Base-by-base conservation (phyloP, 2,888 invertebrate genomes). In the Ethmia dodecea region DNA sequence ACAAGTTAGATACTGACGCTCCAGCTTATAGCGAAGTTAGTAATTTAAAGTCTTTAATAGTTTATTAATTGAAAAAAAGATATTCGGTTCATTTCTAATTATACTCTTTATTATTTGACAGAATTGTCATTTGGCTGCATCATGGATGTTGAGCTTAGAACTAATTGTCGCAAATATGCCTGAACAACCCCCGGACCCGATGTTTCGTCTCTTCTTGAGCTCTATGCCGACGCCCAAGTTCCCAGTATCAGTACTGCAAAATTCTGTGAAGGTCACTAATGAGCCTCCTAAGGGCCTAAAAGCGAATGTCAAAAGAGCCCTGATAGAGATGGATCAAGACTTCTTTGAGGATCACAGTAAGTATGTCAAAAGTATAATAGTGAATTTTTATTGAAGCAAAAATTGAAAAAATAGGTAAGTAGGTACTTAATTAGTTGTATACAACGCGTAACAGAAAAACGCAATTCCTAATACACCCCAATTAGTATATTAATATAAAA, bases 241-340 rank as follows among this genome's bases (percentile, higher is more conserved):
- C 68, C 97, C 97, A 0, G 94, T 97, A 0, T 94, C 95, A 1
- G 93, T 98, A 6, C 84, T 98, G 2, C 97, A 97, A 70, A 96
- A 96, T 70, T 93, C 97, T 1, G 94, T 97, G 0, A 97, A 97
- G 83, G 94, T 97, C 35, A 97, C 97, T 0, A 97, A 96, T 67
- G 97, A 98, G 67, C 95, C 97, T 0, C 97, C 97, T 0, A 96
- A 95, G 70, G 97, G 97, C 1, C 80, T 97, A 2, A 91, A 94
- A 53, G 95, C 97, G 5, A 97, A 97, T 65, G 88, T 98, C 0
- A 92, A 94, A 49, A 89, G 95, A 53, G 94, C 96, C 0, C 90
- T 96, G 43, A 86, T 89, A 30, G 93, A 95, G 62, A 89, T 97
- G 65, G 88, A 91, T 16, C 90, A 90, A 30, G 91, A 92, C 33